Conservation (phyloP, 2,888 invertebrate genomes). For the Fabriciana adippe region DNA sequence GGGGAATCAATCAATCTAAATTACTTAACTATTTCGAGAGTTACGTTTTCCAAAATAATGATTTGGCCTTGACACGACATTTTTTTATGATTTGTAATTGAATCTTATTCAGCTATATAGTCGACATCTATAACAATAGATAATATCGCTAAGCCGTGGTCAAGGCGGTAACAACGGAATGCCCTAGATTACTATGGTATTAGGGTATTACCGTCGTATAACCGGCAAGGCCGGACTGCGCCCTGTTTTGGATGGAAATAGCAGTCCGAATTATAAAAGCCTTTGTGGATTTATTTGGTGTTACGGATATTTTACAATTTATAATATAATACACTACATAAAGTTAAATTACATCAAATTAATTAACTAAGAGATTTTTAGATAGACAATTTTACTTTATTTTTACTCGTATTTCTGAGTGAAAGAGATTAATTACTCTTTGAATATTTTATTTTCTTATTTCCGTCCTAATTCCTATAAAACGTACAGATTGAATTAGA, state of each 20-base stretch:
- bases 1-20: no score
- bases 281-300: not conserved
- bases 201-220: slow-evolving; percentile 57
- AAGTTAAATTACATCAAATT: no score
- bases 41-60: not conserved
- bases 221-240: slow-evolving; percentile 55
- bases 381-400: no score
- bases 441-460: no score
- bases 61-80: not conserved
- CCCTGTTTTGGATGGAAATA: slow-evolving; percentile 32
- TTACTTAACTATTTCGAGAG: not conserved
- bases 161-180: slow-evolving; percentile 41
- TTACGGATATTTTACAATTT: not conserved
- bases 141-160: slow-evolving; percentile 39
- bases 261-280: slow-evolving; percentile 9
- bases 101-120: slow-evolving; percentile 8
- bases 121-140: slow-evolving; percentile 15
- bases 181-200: slow-evolving; percentile 54
- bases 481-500: no score
- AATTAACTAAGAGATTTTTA: no score
- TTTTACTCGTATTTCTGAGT: no score
- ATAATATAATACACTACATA: no score
- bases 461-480: no score
- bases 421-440: no score
- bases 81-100: not conserved